A percentile compares a stretch with the other conserved stretches of the same genome.
Conservation (phyloP, 2,797 vertebrate species). For the Helicolenus hilgendorfi region DNA sequence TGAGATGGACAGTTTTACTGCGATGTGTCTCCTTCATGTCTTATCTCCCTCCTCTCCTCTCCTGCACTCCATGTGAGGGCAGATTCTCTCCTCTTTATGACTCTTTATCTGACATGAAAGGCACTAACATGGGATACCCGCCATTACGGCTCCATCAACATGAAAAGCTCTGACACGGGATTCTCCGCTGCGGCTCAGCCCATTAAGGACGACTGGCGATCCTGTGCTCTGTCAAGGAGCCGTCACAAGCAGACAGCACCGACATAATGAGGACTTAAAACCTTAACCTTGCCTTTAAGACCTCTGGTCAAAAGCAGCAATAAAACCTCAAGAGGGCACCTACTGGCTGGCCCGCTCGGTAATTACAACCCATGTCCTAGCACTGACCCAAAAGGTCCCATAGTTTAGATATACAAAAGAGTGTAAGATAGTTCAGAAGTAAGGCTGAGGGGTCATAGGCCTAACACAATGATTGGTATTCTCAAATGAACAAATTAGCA, state of each 20-base stretch:
- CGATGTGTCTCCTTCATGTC: slow-evolving; percentile 78
- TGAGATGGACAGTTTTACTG: slow-evolving; percentile 83
- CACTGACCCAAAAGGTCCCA: slow-evolving; percentile 75
- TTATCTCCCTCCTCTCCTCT: slow-evolving; percentile 83
- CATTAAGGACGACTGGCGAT: slow-evolving; percentile 87
- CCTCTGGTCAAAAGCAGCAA: slow-evolving; percentile 83
- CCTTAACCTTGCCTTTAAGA: slow-evolving; percentile 88
- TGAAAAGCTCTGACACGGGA: slow-evolving; percentile 87
- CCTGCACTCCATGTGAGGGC: slow-evolving; percentile 80
- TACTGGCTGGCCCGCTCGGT: slow-evolving; percentile 71
- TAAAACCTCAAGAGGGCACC: slow-evolving; percentile 83
- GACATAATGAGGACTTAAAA: slow-evolving; percentile 90
- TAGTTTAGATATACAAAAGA: slow-evolving; percentile 84
- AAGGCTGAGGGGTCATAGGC: slow-evolving; percentile 62
- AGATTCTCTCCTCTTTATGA: slow-evolving; percentile 89
- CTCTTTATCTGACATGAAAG: slow-evolving; percentile 92
- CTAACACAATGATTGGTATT: slow-evolving; percentile 30
- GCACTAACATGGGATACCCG: slow-evolving; percentile 87
- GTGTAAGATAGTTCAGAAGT: slow-evolving; percentile 59
- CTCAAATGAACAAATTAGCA: slow-evolving; percentile 40
- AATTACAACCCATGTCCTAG: slow-evolving; percentile 83
- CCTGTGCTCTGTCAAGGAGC: slow-evolving; percentile 89
- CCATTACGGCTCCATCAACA: slow-evolving; percentile 91
- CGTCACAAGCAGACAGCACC: slow-evolving; percentile 81
- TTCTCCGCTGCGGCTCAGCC: slow-evolving; percentile 81